Evolutionary conservation across 2,797 vertebrate genomes (phyloP).

Genomic region (Bucorvus abyssinicus): DNA sequence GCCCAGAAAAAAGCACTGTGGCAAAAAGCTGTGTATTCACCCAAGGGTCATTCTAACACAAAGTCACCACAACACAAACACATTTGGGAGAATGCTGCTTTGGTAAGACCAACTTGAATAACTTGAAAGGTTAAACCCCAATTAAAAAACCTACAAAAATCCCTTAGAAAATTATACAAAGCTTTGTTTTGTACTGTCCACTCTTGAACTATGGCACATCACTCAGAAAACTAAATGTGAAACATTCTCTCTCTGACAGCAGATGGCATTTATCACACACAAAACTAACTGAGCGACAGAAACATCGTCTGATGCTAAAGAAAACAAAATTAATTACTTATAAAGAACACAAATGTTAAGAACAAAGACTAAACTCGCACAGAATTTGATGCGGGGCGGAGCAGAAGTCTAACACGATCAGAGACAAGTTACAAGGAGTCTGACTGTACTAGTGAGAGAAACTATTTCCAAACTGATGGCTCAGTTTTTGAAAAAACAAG

Average conservation of each 20-base stretch:
- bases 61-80: not conserved
- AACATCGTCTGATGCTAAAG: not conserved
- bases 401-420: not conserved
- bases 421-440: not conserved
- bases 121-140: not conserved
- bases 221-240: not conserved
- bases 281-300: not conserved
- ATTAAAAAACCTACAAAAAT: not conserved
- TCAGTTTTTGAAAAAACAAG: not conserved
- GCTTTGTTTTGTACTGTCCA: not conserved
- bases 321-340: not conserved
- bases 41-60: not conserved
- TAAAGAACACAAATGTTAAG: not conserved
- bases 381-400: not conserved
- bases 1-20: not conserved
- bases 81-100: not conserved
- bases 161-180: not conserved
- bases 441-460: not conserved
- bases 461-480: not conserved
- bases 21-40: not conserved
- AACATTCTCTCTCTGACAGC: not conserved
- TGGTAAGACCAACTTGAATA: not conserved
- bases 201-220: not conserved
- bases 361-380: not conserved
- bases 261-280: not conserved